Evolutionary conservation across 2,888 invertebrate genomes (phyloP).

Genomic region (Pherbina coryleti): DNA sequence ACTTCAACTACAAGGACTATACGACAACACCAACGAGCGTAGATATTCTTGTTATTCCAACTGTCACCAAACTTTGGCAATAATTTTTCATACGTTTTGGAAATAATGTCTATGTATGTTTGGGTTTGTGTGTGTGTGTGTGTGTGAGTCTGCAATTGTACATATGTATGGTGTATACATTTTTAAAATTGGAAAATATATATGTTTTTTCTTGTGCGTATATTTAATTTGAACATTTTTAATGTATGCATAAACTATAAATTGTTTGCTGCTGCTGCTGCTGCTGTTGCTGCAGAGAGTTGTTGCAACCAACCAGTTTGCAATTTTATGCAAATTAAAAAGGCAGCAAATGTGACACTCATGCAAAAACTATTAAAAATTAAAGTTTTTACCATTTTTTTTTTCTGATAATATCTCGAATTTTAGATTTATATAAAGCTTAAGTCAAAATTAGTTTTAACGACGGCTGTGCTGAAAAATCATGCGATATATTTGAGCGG

Average conservation of each 20-base stretch:
- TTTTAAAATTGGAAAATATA: not conserved
- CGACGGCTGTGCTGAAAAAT: too few species aligned
- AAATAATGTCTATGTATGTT: not conserved
- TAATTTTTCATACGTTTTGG: constrained; percentile 53
- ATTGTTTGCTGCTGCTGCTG: constrained; percentile 12
- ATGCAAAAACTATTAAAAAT: constrained; percentile 6
- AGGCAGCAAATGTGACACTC: constrained; percentile 18
- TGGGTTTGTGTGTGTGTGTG: not conserved
- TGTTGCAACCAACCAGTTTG: not conserved
- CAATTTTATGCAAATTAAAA: constrained; percentile 21
- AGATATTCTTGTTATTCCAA: constrained; percentile 56
- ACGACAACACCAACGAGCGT: constrained; percentile 32
- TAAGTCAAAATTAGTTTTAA: too few species aligned
- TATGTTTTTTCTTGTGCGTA: not conserved
- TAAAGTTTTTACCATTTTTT: not conserved
- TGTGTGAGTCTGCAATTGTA: constrained; percentile 2
- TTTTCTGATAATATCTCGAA: too few species aligned
- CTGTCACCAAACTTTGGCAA: constrained; percentile 60
- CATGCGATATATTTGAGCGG: too few species aligned
- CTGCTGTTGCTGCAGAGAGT: not conserved
- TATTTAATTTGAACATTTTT: constrained; percentile 18
- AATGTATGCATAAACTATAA: constrained; percentile 28
- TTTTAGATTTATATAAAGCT: too few species aligned
- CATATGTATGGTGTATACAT: not conserved
- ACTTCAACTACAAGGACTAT: constrained; percentile 29